Evolutionary conservation across 2,113 vertebrate species (phyloP).

Genomic region (Cinclus cinclus): DNA sequence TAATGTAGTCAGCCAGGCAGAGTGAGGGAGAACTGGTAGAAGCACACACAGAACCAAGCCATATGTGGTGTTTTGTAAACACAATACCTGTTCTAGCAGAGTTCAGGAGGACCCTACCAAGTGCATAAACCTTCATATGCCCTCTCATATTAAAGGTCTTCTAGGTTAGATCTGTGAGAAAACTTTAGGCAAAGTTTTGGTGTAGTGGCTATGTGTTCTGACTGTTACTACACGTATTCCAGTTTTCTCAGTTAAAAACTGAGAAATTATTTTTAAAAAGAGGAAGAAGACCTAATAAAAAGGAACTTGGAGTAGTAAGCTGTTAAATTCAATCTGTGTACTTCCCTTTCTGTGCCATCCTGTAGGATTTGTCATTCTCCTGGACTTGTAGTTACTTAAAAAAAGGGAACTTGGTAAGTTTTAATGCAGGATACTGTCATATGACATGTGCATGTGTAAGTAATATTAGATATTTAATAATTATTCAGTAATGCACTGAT

Average conservation of each 20-base stretch:
- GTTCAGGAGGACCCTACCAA: not conserved
- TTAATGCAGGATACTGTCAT: not conserved
- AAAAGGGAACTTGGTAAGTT: not conserved
- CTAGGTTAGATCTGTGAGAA: not conserved
- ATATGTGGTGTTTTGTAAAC: not conserved
- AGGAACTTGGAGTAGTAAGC: not conserved
- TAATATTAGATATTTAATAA: not conserved
- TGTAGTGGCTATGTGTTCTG: not conserved
- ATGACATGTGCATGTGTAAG: not conserved
- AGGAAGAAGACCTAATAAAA: not conserved
- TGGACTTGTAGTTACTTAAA: not conserved
- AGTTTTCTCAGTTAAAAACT: not conserved
- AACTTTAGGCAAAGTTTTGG: not conserved
- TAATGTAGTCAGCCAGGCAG: not conserved
- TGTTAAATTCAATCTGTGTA: not conserved
- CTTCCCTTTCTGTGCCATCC: not conserved
- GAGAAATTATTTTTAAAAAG: not conserved
- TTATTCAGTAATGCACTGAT: not conserved
- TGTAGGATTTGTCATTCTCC: not conserved
- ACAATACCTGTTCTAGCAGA: not conserved
- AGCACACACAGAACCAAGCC: not conserved
- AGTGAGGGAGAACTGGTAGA: not conserved
- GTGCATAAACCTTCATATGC: not conserved
- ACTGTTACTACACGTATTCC: not conserved
- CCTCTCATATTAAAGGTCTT: not conserved